A percentile compares a stretch with the other conserved stretches of the same genome.
Conservation (phyloP, 2,888 invertebrate species). For the Hirtodrosophila cameraria region DNA sequence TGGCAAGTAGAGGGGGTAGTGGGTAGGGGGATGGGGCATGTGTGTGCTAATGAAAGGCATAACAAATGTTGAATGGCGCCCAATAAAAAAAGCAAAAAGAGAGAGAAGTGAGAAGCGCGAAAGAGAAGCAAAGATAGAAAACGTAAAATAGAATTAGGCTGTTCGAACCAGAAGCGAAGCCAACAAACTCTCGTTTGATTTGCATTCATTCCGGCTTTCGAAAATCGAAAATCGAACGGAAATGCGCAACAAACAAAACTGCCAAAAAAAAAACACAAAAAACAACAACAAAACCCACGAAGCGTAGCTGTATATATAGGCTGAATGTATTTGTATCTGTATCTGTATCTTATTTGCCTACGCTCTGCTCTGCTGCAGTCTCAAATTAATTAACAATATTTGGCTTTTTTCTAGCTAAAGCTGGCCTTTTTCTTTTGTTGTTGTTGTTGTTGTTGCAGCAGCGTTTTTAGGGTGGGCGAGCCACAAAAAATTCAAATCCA, state of each 20-base stretch:
- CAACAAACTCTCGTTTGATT: constrained; percentile 47
- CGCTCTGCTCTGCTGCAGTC: constrained; percentile 65
- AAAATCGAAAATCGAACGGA: constrained; percentile 43
- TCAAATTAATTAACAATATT: constrained; percentile 66
- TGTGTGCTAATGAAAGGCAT: constrained; percentile 53
- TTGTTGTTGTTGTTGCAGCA: no score
- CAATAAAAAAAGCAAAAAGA: constrained; percentile 7
- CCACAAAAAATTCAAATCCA: constrained; percentile 11
- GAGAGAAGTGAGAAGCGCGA: no score
- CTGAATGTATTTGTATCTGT: constrained; percentile 32
- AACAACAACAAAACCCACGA: constrained; percentile 49
- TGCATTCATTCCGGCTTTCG: constrained; percentile 32
- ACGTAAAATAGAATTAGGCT: no score
- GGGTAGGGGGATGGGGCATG: constrained; percentile 1
- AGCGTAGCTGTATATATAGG: constrained; percentile 53
- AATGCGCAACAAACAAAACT: constrained; percentile 48
- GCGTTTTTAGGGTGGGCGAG: constrained; percentile 51
- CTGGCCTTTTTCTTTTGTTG: constrained; percentile 39
- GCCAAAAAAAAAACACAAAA: constrained; percentile 19
- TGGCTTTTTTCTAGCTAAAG: constrained; percentile 44
- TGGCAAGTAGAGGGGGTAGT: background rate
- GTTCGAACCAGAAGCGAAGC: constrained; percentile 40
- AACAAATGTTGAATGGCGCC: constrained; percentile 26
- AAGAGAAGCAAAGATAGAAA: no score
- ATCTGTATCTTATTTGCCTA: constrained; percentile 70